Conservation (phyloP, 2,888 invertebrate genomes). For the Sthenelais limicola region DNA sequence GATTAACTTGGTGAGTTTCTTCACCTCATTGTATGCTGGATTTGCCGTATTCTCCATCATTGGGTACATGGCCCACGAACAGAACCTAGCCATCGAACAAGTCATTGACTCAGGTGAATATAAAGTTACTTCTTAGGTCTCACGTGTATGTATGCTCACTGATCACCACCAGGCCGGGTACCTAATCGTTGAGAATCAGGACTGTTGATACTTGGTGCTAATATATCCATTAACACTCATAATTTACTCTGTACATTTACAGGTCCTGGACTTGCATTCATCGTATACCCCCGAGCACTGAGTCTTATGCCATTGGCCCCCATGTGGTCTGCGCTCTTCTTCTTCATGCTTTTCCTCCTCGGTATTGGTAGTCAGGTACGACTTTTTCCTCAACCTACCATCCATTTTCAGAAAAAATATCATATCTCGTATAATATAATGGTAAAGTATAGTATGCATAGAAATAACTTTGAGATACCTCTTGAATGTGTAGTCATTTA, state of each 20-base stretch:
- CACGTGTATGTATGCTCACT: too few species aligned
- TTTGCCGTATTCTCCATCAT: slow-evolving; percentile 60
- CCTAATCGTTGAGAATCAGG: too few species aligned
- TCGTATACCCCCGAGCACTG: slow-evolving; percentile 57
- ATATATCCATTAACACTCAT: too few species aligned
- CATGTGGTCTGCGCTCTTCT: slow-evolving; percentile 54
- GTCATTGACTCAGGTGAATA: slow-evolving; percentile 54
- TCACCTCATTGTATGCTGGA: slow-evolving; percentile 57
- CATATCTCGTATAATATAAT: too few species aligned
- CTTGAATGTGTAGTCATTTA: too few species aligned
- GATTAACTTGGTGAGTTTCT: slow-evolving; percentile 55
- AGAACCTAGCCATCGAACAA: slow-evolving; percentile 44
- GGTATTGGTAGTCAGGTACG: slow-evolving; percentile 56
- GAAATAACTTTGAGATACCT: too few species aligned
- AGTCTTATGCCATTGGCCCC: slow-evolving; percentile 54
- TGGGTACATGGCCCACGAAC: slow-evolving; percentile 57
- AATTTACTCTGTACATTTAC: too few species aligned
- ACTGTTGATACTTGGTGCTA: too few species aligned
- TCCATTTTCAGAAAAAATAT: too few species aligned
- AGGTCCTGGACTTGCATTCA: slow-evolving; percentile 58
- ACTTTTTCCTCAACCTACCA: neutral
- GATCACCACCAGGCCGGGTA: too few species aligned
- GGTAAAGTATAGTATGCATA: too few species aligned
- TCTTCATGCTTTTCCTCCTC: slow-evolving; percentile 56
- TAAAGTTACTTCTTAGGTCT: too few species aligned